phyloP scores from a whole-genome alignment of 1,140 invertebrate genomes.

The Callitettix versicolor region DNA sequence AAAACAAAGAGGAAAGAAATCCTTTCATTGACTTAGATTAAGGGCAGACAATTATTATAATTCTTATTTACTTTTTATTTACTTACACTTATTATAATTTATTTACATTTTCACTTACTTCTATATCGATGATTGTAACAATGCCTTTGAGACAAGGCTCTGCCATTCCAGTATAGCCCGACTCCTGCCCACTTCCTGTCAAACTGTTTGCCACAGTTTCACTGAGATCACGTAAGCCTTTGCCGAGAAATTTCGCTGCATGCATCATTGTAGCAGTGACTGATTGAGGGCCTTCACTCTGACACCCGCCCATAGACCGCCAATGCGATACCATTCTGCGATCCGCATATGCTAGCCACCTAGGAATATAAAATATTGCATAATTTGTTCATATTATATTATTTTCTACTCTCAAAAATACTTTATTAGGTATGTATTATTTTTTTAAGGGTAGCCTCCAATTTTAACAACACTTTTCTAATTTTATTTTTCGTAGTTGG shows the following conservation, averaged over 20 bases:
- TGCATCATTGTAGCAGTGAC: slow-evolving; percentile 92
- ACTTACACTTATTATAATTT: too few relatives aligned
- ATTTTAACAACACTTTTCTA: too few relatives aligned
- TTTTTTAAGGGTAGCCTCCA: too few relatives aligned
- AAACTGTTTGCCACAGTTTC: slow-evolving; percentile 87
- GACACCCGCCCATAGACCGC: slow-evolving; percentile 49
- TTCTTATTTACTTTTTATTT: too few relatives aligned
- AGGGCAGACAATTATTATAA: too few relatives aligned
- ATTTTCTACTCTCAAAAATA: too few relatives aligned
- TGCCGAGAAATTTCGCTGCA: slow-evolving; percentile 83
- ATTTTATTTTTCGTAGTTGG: too few relatives aligned
- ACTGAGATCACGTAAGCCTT: slow-evolving; percentile 77
- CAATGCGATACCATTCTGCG: slow-evolving; percentile 42
- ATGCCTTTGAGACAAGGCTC: slow-evolving; percentile 61
- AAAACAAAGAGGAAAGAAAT: too few relatives aligned
- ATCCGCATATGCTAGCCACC: slow-evolving; percentile 51
- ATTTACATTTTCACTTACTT: too few relatives aligned
- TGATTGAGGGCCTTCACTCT: slow-evolving; percentile 57
- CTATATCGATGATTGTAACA: slow-evolving; percentile 79
- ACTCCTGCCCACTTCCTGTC: slow-evolving; percentile 42
- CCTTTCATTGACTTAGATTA: too few relatives aligned
- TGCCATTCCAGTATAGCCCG: slow-evolving; percentile 33
- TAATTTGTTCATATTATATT: too few relatives aligned
- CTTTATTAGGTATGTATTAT: too few relatives aligned
- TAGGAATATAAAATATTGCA: slow-evolving; percentile 4